Conservation (phyloP, 2,797 vertebrate genomes). For the Emys orbicularis region DNA sequence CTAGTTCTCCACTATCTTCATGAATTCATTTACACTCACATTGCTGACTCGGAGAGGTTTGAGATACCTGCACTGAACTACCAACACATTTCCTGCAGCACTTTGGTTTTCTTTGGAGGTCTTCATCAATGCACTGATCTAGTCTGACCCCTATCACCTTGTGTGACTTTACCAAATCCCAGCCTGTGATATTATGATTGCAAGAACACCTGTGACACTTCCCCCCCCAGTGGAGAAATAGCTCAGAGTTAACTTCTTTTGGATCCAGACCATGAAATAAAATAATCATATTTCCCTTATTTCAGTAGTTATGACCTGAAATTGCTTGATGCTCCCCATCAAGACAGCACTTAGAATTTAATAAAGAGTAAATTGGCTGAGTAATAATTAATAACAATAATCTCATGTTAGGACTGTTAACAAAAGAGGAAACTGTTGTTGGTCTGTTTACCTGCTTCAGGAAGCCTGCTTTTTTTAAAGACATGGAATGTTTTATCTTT, state of each 20-base stretch:
- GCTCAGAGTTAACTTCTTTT: neutral
- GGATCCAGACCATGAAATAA: neutral
- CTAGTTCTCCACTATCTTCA: neutral
- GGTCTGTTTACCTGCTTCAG: neutral
- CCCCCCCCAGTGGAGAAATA: neutral
- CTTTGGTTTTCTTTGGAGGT: neutral
- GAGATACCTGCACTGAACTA: neutral
- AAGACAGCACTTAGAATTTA: neutral
- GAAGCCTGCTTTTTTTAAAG: constrained; percentile 27
- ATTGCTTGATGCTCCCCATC: neutral
- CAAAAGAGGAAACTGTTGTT: neutral
- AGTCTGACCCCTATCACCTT: constrained; percentile 24
- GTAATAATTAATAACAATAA: too few species aligned
- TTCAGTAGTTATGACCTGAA: neutral
- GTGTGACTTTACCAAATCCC: neutral
- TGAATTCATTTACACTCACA: neutral
- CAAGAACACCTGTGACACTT: constrained; percentile 36
- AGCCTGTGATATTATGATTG: neutral
- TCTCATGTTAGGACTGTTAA: neutral
- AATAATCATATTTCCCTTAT: neutral
- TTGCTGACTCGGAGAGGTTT: neutral
- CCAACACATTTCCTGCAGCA: neutral
- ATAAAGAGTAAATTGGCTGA: neutral
- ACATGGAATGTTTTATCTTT: constrained; percentile 30
- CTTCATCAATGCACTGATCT: constrained; percentile 40